Evolutionary conservation across 1,140 invertebrate species (phyloP), one percentile per base, ranked within the genome.

Genomic region (Coenobita brevimanus): DNA sequence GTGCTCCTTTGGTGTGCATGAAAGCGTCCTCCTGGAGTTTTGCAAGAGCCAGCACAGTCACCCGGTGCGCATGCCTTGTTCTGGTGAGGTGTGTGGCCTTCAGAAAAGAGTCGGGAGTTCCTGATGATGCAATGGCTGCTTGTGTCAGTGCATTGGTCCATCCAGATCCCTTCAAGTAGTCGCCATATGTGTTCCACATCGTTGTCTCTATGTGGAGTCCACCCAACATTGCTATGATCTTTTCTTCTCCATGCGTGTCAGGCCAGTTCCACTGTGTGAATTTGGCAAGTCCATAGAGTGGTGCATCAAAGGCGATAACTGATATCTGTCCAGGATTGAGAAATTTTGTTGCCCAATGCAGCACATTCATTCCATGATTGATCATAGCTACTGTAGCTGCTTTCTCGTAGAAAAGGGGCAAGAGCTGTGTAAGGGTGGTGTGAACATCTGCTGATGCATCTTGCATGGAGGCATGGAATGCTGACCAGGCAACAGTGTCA

Each of bases 111-210:
- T 50, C 46, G 6, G 69, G 38, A 30, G 67, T 83, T 8, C 67
- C 81, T 73, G 67, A 73, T 38, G 71, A 30, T 6, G 82, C 82
- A 84, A 84, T 24, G 6, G 41, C 46, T 57, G 43, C 64, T 64
- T n/a, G n/a, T 84, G 43, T 78, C 54, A 78, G 73, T 41, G 50
- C 50, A 86, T 41, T 78, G n/a, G 83, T 86, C 73, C 73, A 79
- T 8, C 36, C 83, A 78, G 4, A 78, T 2, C 67, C 38, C 10
- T 50, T 69, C 8, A 62, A 41, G 71, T 62, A 78, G 33, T 86
- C 75, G 27, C 83, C 54, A 46, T 62, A n/a, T n/a, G 82, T 83
- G 13, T 54, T 82, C 36, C 60, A 69, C 62, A 69, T 4, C 13
- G 41, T 36, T 36, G 73, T 54, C 50, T 83, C 64, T 30, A 73